These are phyloP conservation scores for Channa maculata DNA, from an alignment of 2,113 vertebrate genomes.

Conservation along the genomic window DNA sequence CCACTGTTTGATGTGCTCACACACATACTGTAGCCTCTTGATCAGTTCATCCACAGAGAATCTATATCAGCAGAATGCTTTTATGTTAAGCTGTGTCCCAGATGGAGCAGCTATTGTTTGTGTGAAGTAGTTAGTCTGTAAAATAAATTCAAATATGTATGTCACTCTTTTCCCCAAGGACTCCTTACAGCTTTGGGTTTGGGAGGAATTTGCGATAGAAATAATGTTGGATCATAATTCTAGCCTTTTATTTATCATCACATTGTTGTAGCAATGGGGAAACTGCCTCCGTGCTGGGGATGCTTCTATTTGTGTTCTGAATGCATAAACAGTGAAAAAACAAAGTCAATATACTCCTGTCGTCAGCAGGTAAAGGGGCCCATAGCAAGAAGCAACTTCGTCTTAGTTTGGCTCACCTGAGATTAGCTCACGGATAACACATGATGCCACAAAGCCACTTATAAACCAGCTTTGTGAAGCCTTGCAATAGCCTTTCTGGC, in stretches of 20 bases:
- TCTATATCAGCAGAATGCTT: slow-evolving; percentile 18
- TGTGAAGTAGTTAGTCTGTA: slow-evolving; percentile 44
- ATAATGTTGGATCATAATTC: slow-evolving; percentile 51
- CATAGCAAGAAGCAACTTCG: no score
- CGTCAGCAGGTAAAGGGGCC: neutral
- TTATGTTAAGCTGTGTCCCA: slow-evolving; percentile 37
- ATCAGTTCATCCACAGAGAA: neutral
- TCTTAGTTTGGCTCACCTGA: no score
- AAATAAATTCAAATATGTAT: slow-evolving; percentile 64
- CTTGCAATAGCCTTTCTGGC: no score
- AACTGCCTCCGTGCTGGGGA: slow-evolving; percentile 14
- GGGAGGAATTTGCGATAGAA: slow-evolving; percentile 24
- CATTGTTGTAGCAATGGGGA: slow-evolving; percentile 27
- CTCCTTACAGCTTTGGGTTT: slow-evolving; percentile 28
- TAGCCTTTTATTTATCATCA: slow-evolving; percentile 35
- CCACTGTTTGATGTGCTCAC: no score
- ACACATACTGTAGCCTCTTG: no score
- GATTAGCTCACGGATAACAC: no score
- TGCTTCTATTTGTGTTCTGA: neutral
- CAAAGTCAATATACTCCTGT: slow-evolving; percentile 19
- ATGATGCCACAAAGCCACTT: no score
- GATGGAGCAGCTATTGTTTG: slow-evolving; percentile 43
- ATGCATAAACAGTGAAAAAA: slow-evolving; percentile 23
- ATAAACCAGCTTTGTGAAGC: no score
- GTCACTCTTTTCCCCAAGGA: slow-evolving; percentile 40